Conservation (phyloP, 2,888 invertebrate species). For the Pyrrhosoma nymphula region DNA sequence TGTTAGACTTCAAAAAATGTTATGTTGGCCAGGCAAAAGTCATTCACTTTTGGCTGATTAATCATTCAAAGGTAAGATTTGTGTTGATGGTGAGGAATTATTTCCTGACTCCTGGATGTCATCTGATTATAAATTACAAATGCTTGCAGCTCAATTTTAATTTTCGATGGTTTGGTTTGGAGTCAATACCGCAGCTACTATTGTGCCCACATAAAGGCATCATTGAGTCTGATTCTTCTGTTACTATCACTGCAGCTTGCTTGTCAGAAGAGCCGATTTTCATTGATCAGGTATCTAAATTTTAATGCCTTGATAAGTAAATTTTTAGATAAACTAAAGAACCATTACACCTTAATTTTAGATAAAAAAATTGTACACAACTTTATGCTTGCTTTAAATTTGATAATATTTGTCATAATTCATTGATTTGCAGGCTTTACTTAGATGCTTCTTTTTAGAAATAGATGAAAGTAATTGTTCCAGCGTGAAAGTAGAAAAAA, state of each 20-base stretch:
- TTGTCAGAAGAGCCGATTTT: neutral
- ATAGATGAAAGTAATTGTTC: neutral
- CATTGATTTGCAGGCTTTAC: neutral
- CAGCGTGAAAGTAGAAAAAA: neutral
- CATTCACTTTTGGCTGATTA: neutral
- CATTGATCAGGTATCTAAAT: neutral
- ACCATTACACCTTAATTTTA: neutral
- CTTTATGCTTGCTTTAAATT: neutral
- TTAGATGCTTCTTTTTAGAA: neutral
- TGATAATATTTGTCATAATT: neutral
- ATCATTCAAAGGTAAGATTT: slow-evolving; percentile 30
- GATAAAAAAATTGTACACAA: neutral
- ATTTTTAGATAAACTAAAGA: neutral
- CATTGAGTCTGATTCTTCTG: neutral
- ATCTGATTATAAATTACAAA: neutral
- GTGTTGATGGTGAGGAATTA: neutral
- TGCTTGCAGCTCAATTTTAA: neutral
- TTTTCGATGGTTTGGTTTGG: slow-evolving; percentile 34
- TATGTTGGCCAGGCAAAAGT: neutral
- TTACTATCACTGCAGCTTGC: neutral
- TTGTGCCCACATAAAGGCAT: neutral
- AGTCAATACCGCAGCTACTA: neutral
- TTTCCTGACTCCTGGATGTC: neutral
- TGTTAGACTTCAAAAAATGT: neutral
- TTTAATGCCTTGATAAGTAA: neutral